Evolutionary conservation across 2,797 vertebrate species (phyloP).

Genomic region (Lepus townsendii): DNA sequence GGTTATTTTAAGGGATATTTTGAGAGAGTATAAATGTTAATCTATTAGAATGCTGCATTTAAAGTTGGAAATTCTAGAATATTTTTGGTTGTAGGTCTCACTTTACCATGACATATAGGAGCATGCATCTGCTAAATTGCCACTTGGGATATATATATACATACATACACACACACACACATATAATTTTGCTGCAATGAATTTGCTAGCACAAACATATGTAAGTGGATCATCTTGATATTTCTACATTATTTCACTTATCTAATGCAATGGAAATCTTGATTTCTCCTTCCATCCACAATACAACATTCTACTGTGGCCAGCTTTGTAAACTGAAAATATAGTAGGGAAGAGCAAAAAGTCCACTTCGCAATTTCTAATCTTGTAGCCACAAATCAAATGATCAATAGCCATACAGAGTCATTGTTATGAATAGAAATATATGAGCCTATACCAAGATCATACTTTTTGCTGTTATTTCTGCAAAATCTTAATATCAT

Average conservation of each 20-base stretch:
- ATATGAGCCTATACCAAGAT: not conserved
- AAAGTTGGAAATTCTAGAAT: not conserved
- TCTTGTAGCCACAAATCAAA: not conserved
- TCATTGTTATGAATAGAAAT: not conserved
- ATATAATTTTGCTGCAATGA: too few species aligned
- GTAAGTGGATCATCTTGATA: not conserved
- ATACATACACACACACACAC: too few species aligned
- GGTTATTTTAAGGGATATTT: not conserved
- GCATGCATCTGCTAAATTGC: not conserved
- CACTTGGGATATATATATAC: not conserved
- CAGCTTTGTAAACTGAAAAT: not conserved
- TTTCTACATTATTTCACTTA: not conserved
- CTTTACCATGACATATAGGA: not conserved
- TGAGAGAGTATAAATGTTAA: not conserved
- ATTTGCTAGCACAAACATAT: not conserved
- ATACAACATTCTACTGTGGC: not conserved
- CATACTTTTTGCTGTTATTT: not conserved
- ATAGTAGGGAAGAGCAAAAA: not conserved
- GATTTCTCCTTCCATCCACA: not conserved
- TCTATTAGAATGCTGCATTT: not conserved
- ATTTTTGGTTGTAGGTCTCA: not conserved
- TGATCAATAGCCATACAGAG: not conserved
- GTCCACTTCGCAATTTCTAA: not conserved
- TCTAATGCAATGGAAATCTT: not conserved
- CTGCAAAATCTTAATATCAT: not conserved